phyloP scores from a whole-genome alignment of 2,797 vertebrate species.

The Enteromius viviparus region DNA sequence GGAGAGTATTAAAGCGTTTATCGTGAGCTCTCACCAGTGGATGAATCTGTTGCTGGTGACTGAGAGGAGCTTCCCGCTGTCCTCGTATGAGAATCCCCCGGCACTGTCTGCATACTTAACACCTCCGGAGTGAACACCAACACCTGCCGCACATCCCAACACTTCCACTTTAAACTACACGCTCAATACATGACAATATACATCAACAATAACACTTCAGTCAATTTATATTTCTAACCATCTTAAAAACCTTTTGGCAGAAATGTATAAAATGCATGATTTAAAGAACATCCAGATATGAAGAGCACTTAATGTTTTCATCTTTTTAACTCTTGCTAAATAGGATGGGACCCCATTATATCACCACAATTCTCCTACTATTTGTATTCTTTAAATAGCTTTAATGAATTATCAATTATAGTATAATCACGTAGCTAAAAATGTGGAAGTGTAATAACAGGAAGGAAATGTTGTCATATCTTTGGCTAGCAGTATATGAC shows the following conservation, averaged over 20 bases:
- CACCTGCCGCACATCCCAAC: slow-evolving; percentile 65
- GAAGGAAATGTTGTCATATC: not conserved
- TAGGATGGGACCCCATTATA: not conserved
- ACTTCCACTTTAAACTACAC: no score
- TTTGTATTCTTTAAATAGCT: not conserved
- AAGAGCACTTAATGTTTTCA: no score
- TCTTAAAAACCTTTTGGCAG: not conserved
- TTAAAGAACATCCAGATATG: no score
- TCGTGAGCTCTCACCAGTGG: slow-evolving; percentile 77
- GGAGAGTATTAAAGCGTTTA: no score
- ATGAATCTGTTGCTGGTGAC: slow-evolving; percentile 90
- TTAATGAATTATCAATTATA: not conserved
- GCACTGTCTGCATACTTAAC: slow-evolving; percentile 83
- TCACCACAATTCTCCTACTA: not conserved
- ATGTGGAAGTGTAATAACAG: not conserved
- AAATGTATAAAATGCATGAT: not conserved
- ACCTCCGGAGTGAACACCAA: slow-evolving; percentile 66
- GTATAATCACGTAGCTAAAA: not conserved
- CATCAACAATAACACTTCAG: no score
- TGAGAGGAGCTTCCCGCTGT: slow-evolving; percentile 82
- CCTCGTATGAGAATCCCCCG: slow-evolving; percentile 86
- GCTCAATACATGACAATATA: not conserved
- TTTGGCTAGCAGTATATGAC: not conserved
- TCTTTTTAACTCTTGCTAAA: not conserved
- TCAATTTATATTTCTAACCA: not conserved